Conservation (phyloP, 2,113 vertebrate species). For the Chitala chitala region DNA sequence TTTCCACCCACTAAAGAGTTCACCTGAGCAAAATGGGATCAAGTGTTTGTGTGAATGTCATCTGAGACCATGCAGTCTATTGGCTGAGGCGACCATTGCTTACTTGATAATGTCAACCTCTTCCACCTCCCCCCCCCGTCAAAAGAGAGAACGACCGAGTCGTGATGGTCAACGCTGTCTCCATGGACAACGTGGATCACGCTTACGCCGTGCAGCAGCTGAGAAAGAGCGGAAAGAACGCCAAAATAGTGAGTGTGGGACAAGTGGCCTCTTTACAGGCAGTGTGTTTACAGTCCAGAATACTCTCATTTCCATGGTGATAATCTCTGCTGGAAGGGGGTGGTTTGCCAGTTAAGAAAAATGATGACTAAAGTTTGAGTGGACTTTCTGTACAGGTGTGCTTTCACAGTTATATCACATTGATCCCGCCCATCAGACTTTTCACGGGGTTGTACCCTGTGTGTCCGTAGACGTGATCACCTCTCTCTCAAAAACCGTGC, state of each 20-base stretch:
- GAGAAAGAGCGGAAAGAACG: conserved; percentile 97
- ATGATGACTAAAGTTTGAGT: not conserved
- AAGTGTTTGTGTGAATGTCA: not conserved
- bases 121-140: conserved; percentile 28
- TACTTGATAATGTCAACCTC: not conserved
- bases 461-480: not conserved
- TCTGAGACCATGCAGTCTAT: not conserved
- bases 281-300: not conserved
- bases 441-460: not conserved
- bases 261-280: not conserved
- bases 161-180: conserved; percentile 97
- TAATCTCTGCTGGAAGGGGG: not conserved
- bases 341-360: not conserved
- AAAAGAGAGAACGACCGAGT: conserved; percentile 99
- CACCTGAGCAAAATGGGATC: conserved; percentile 4
- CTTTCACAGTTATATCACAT: too few species aligned
- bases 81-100: not conserved
- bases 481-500: not conserved
- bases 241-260: conserved; percentile 87
- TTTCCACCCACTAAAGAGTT: not conserved
- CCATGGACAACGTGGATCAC: conserved; percentile 98
- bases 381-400: too few species aligned
- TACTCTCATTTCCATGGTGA: not conserved
- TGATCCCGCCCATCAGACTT: too few species aligned
- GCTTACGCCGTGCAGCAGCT: conserved; percentile 96